Conservation (phyloP, 2,797 vertebrate genomes). For the Hydrophis major region DNA sequence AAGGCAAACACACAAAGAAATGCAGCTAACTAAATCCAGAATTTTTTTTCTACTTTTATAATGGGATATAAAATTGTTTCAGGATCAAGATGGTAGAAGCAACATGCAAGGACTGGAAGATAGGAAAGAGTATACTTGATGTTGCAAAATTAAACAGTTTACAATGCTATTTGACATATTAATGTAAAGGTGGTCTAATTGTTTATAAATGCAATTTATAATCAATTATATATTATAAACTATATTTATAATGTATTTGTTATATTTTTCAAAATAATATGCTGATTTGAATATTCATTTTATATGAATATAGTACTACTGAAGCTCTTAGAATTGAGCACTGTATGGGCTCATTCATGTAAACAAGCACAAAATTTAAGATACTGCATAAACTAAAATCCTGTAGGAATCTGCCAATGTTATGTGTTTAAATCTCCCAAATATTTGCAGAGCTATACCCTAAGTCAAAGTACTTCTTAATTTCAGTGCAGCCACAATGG, state of each 20-base stretch:
- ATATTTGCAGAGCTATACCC: conserved; percentile 36
- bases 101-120: neutral
- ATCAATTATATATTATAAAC: neutral
- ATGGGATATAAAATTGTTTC: neutral
- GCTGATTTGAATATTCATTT: neutral
- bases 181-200: no score
- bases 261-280: neutral
- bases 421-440: conserved; percentile 30
- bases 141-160: neutral
- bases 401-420: conserved; percentile 31
- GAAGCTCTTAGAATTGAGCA: neutral
- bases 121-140: neutral
- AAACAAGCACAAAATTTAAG: neutral
- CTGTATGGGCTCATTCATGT: neutral
- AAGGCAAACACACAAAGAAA: neutral
- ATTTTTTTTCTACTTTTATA: neutral
- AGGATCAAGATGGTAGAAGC: neutral
- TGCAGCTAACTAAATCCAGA: neutral
- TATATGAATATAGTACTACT: neutral
- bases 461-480: conserved; percentile 39
- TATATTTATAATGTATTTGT: neutral
- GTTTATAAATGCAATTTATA: neutral
- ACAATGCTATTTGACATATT: neutral
- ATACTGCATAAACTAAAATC: conserved; percentile 25
- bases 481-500: conserved; percentile 23